These are phyloP conservation scores for Origma solitaria DNA, from an alignment of 2,113 vertebrate species.

Conservation along the genomic window DNA sequence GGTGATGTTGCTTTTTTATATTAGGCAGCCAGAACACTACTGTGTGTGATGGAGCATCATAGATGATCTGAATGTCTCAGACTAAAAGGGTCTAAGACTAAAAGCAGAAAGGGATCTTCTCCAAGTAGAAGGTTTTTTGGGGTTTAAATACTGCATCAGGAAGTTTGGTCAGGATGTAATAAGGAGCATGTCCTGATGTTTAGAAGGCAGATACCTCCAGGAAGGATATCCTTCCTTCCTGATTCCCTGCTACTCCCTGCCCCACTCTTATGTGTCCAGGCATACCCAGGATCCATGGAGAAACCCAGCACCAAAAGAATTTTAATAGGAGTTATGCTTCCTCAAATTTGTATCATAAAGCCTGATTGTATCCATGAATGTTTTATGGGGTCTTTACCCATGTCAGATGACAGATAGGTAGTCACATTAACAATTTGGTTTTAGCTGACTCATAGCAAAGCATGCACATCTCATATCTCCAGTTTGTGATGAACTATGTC, in stretches of 20 bases:
- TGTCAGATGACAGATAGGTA: neutral
- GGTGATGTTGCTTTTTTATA: neutral
- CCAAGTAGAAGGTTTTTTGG: neutral
- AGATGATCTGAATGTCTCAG: neutral
- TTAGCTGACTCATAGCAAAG: neutral
- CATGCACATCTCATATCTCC: neutral
- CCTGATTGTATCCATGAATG: neutral
- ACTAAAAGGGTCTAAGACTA: neutral
- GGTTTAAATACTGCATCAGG: neutral
- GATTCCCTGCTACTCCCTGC: neutral
- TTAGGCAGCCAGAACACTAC: neutral
- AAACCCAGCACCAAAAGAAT: neutral
- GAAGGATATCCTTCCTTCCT: neutral
- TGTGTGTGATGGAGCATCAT: neutral
- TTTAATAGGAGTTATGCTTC: neutral
- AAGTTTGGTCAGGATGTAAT: neutral
- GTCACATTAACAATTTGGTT: neutral
- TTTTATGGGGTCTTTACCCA: neutral
- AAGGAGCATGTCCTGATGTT: neutral
- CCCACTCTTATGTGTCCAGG: neutral
- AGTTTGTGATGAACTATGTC: neutral
- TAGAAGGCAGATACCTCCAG: neutral
- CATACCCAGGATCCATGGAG: neutral
- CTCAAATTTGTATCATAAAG: neutral
- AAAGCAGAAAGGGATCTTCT: neutral